A percentile compares a stretch with the other conserved stretches of the same genome.
Evolutionary conservation across 1,140 invertebrate genomes (phyloP).

Genomic region (Sarcophaga bullata): DNA sequence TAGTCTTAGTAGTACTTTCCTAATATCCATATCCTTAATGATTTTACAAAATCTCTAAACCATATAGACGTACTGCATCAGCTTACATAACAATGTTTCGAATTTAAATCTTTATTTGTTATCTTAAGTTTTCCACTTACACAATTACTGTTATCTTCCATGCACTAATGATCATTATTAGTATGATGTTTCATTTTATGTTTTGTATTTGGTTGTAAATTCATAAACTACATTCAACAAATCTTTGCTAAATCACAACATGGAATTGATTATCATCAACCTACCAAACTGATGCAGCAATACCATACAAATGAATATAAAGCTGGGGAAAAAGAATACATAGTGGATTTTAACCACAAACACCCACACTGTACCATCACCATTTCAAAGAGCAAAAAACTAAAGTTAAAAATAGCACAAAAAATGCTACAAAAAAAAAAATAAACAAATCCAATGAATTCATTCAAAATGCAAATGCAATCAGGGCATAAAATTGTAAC

Average conservation of each 20-base stretch:
- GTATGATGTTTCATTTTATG: background rate
- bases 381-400: too few species aligned
- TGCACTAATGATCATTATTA: too few species aligned
- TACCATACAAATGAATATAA: too few species aligned
- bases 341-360: background rate
- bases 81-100: background rate
- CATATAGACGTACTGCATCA: background rate
- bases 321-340: background rate
- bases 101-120: background rate
- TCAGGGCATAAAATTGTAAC: constrained; percentile 33
- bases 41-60: background rate
- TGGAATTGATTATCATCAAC: background rate
- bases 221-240: constrained; percentile 29
- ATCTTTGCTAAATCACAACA: constrained; percentile 21
- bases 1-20: too few species aligned
- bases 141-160: background rate
- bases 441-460: constrained; percentile 39
- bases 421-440: background rate
- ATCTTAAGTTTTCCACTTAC: constrained; percentile 15
- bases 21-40: background rate
- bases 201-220: constrained; percentile 27
- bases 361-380: constrained; percentile 21
- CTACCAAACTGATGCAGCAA: background rate
- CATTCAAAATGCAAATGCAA: constrained; percentile 40
- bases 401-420: background rate